Conservation (phyloP, 1,140 invertebrate genomes). For the Archivesica marissinica region DNA sequence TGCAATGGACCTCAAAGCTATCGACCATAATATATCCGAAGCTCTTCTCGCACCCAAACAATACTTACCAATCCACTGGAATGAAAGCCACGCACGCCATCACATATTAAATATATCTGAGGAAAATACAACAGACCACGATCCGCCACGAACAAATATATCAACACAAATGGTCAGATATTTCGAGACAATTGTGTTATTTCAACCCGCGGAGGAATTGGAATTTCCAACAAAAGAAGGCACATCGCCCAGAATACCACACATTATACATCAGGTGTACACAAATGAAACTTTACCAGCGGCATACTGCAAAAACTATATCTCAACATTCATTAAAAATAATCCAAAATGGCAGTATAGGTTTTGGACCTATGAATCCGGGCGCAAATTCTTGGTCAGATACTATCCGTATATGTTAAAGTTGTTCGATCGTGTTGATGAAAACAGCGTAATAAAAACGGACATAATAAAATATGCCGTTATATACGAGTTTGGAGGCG, state of each 20-base stretch:
- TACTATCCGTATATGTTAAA: conserved; percentile 69
- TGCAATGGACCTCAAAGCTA: too few relatives aligned
- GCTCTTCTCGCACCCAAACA: too few relatives aligned
- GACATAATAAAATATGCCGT: conserved; percentile 76
- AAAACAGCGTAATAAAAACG: conserved; percentile 69
- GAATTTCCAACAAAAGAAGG: conserved; percentile 59
- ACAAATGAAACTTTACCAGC: conserved; percentile 49
- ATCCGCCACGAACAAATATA: too few relatives aligned
- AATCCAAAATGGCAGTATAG: conserved; percentile 77
- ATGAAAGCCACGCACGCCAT: too few relatives aligned
- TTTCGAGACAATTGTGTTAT: too few relatives aligned
- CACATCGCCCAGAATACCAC: conserved; percentile 62
- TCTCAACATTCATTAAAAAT: conserved; percentile 69
- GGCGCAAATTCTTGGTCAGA: conserved; percentile 66
- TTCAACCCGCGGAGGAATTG: conserved; percentile 36
- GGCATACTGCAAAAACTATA: conserved; percentile 60
- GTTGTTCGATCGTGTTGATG: conserved; percentile 67
- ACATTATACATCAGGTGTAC: conserved; percentile 79
- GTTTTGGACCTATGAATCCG: conserved; percentile 78
- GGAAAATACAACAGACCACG: too few relatives aligned
- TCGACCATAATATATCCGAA: too few relatives aligned
- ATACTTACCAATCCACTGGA: too few relatives aligned
- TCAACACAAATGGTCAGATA: too few relatives aligned
- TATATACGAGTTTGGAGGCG: conserved; percentile 75
- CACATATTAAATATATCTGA: too few relatives aligned